phyloP scores from a whole-genome alignment of 2,888 invertebrate species.

The Coenonympha arcania region DNA sequence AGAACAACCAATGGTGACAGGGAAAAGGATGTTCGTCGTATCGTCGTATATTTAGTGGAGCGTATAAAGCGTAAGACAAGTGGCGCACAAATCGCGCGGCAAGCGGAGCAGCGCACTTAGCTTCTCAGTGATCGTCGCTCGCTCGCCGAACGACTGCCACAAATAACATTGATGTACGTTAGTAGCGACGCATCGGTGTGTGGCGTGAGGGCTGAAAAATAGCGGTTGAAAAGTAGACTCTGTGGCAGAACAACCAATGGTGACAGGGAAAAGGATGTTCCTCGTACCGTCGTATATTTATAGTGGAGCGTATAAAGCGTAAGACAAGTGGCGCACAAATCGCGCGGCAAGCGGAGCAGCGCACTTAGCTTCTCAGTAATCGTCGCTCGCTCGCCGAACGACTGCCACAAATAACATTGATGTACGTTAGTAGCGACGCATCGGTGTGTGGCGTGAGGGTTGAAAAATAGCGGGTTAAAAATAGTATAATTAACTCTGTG shows the following conservation, averaged over 20 bases:
- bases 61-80: not conserved
- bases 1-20: no score
- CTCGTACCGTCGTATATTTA: not conserved
- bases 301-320: not conserved
- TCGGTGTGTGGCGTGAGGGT: slow-evolving; percentile 30
- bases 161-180: slow-evolving; percentile 68
- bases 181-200: slow-evolving; percentile 41
- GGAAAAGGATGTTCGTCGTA: not conserved
- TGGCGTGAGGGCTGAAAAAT: no score
- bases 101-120: slow-evolving; percentile 45
- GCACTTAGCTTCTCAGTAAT: not conserved
- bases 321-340: not conserved
- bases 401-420: slow-evolving; percentile 68
- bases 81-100: not conserved
- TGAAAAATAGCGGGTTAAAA: no score
- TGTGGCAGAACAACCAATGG: no score
- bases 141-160: slow-evolving; percentile 60
- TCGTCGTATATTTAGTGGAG: not conserved
- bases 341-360: slow-evolving; percentile 20
- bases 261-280: no score
- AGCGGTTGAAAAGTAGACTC: no score
- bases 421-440: slow-evolving; percentile 54
- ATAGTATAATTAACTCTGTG: no score
- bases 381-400: slow-evolving; percentile 54
- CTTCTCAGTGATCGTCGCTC: slow-evolving; percentile 58